phyloP scores from a whole-genome alignment of 53 echinoderm and acorn worm genomes.

The Patiria pectinifera region DNA sequence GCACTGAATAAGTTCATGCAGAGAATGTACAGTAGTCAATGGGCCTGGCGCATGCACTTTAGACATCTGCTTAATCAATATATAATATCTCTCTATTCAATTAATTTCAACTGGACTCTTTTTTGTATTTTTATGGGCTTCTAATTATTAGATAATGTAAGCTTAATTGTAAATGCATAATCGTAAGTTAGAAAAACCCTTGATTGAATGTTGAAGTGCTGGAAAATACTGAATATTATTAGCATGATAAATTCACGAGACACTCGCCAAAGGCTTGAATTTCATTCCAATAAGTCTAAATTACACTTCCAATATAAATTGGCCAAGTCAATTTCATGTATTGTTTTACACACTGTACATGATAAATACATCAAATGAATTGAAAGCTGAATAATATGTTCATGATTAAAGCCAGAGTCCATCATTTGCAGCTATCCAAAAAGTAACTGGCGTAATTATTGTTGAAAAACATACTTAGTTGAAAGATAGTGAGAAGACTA shows the following conservation, averaged over 20 bases:
- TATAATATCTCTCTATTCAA: not conserved
- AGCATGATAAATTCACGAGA: not conserved
- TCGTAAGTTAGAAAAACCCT: not conserved
- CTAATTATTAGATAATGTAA: not conserved
- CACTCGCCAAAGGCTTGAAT: not conserved
- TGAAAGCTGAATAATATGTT: too few relatives aligned
- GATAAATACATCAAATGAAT: too few relatives aligned
- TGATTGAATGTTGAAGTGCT: not conserved
- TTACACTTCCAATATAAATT: not conserved
- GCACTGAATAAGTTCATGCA: not conserved
- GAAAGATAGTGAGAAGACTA: too few relatives aligned
- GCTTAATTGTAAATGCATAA: not conserved
- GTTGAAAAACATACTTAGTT: too few relatives aligned
- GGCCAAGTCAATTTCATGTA: not conserved
- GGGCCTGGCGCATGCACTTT: not conserved
- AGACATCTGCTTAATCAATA: conserved; percentile 6
- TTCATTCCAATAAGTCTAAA: not conserved
- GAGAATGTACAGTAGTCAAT: not conserved
- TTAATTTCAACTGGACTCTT: not conserved
- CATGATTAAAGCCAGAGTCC: too few relatives aligned
- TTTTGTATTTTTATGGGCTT: not conserved
- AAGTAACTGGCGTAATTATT: too few relatives aligned
- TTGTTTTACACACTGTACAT: too few relatives aligned
- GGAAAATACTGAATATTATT: not conserved
- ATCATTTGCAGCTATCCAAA: too few relatives aligned